phyloP scores from a whole-genome alignment of 2,888 invertebrate species.

The Odontocerum albicorne region DNA sequence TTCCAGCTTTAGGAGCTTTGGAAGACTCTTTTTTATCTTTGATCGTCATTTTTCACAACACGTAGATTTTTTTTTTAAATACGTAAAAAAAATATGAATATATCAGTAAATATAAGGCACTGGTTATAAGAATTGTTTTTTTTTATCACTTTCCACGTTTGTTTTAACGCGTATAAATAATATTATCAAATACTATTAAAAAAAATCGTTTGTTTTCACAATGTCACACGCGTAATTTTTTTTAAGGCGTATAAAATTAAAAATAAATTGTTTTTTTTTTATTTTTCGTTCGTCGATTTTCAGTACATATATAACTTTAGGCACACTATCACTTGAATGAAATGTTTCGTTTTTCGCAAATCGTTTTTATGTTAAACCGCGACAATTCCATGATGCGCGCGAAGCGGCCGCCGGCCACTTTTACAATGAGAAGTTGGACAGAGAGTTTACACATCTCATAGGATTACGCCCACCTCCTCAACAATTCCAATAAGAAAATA shows the following conservation, averaged over 20 bases:
- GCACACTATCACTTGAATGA: slow-evolving; percentile 11
- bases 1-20: slow-evolving; percentile 33
- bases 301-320: slow-evolving; percentile 5
- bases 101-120: slow-evolving; percentile 17
- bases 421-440: slow-evolving; percentile 3
- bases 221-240: too few relatives aligned
- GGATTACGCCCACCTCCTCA: neutral
- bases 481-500: neutral
- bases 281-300: too few relatives aligned
- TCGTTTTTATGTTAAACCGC: neutral
- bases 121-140: neutral
- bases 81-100: slow-evolving; percentile 11
- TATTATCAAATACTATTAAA: slow-evolving; percentile 1
- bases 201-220: neutral
- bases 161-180: neutral
- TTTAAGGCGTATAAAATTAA: slow-evolving; percentile 9
- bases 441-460: slow-evolving; percentile 4
- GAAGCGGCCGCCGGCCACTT: slow-evolving; percentile 22
- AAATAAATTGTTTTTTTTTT: slow-evolving; percentile 4
- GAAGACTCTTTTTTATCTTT: slow-evolving; percentile 28
- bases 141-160: slow-evolving; percentile 5
- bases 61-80: neutral
- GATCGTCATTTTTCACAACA: slow-evolving; percentile 13
- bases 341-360: slow-evolving; percentile 6
- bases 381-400: slow-evolving; percentile 1